Evolutionary conservation across 2,888 invertebrate species (phyloP).

Genomic region (Campopleginae sp.): DNA sequence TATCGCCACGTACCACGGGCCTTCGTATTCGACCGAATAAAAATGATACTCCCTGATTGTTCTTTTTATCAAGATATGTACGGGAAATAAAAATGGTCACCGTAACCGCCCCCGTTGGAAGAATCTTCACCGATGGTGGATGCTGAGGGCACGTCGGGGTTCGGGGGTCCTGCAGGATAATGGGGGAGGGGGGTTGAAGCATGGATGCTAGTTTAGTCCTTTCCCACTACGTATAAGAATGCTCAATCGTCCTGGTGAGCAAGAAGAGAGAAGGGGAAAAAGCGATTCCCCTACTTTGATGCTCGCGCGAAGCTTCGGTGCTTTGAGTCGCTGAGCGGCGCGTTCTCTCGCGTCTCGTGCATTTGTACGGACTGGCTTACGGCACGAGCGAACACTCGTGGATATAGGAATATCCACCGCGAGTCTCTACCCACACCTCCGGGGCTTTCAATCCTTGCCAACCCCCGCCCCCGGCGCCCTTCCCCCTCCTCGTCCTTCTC

Average conservation of each 20-base stretch:
- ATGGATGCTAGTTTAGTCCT: constrained; percentile 55
- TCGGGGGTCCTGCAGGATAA: constrained; percentile 26
- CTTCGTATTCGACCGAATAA: neutral
- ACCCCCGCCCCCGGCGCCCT: constrained; percentile 16
- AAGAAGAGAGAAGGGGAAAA: neutral
- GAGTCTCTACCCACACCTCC: constrained; percentile 24
- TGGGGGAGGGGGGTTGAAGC: constrained; percentile 41
- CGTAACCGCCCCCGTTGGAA: constrained; percentile 57
- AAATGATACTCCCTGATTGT: neutral
- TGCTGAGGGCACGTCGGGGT: constrained; percentile 27
- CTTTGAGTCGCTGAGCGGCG: neutral
- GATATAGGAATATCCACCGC: constrained; percentile 13
- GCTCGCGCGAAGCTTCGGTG: constrained; percentile 15
- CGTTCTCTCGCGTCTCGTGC: constrained; percentile 7
- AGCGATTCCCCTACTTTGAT: constrained; percentile 30
- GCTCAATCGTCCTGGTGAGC: neutral
- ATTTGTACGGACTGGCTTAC: constrained; percentile 15
- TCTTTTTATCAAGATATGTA: neutral
- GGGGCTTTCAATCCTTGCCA: constrained; percentile 24
- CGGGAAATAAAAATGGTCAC: constrained; percentile 62
- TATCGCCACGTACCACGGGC: neutral
- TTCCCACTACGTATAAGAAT: constrained; percentile 44
- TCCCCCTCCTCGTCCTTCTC: constrained; percentile 20
- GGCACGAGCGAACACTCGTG: constrained; percentile 38
- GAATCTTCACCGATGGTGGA: constrained; percentile 32